Evolutionary conservation across 2,888 invertebrate species (phyloP), one percentile per base, ranked within the genome.

Genomic region (Gastracanthus pulcherrimus): DNA sequence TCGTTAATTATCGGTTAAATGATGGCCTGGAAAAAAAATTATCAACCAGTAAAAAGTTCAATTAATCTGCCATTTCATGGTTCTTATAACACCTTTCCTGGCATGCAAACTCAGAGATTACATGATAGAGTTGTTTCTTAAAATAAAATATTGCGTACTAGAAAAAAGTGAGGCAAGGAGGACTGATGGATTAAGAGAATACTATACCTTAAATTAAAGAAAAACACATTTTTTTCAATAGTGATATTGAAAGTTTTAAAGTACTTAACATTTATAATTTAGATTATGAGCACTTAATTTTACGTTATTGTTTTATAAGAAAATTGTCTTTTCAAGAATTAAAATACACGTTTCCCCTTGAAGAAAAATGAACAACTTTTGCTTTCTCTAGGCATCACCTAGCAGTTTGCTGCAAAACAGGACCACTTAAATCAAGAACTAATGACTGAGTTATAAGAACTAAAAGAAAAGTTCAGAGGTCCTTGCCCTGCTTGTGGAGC

Each of bases 1-100:
- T 71, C 23, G 48, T 80, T 69, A 76, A 60, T 38, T 26, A 67
- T 67, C 66, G 26, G 51, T 81, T 51, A 78, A 72, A 29, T 38
- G 55, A 55, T 64, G 74, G 38, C 77, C 77, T 81, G 64, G 74
- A 78, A 82, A 82, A 82, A 70, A 74, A 76, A 76, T 75, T n/a
- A 38, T 76, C 41, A 76, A 72, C 58, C 45, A 76, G 34, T 72
- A 26, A 66, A 45, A 45, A 58, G 26, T 76, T 55, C 36, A 11
- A 70, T 76, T 62, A 64, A 26, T 69, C 41, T 36, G 13, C 7
- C 26, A 48, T 70, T 45, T 31, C 3, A 19, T 29, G 36, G 9
- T 19, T 60, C 36, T 41, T 31, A 16, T 62, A 23, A 41, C 58
- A 48, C 11, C 16, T 23, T 70, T 70, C 34, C 11, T 62, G 29